A percentile compares a stretch with the other conserved stretches of the same genome.
Conservation (phyloP, 2,888 invertebrate species). For the Norana najaformis region DNA sequence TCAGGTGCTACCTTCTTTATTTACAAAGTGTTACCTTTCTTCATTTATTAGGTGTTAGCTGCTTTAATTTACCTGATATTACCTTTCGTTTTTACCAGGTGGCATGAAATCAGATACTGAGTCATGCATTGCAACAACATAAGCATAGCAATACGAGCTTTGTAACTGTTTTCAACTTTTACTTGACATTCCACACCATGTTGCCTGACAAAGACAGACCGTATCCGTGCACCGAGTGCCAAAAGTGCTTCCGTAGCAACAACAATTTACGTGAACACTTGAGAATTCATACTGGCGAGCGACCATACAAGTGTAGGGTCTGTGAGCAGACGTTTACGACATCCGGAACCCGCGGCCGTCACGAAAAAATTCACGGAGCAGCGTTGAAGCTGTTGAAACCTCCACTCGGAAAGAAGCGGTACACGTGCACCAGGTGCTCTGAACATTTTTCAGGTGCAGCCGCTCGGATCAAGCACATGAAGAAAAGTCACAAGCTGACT, state of each 20-base stretch:
- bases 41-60: neutral
- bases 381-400: neutral
- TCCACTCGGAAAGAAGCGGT: neutral
- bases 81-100: neutral
- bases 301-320: neutral
- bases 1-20: too few species aligned
- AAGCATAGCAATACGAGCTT: neutral
- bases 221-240: neutral
- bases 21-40: neutral
- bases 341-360: neutral
- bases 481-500: neutral
- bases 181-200: neutral
- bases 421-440: neutral
- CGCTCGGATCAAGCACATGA: neutral
- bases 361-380: neutral
- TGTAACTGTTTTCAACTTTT: neutral
- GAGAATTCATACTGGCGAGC: neutral
- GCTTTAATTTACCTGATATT: neutral
- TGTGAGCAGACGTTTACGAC: neutral
- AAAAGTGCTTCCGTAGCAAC: neutral
- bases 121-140: neutral
- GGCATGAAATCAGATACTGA: neutral
- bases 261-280: neutral
- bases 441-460: neutral
- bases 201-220: slow-evolving; percentile 4